A percentile compares a stretch with the other conserved stretches of the same genome.
These are phyloP conservation scores for Melieria crassipennis DNA, from an alignment of 2,888 invertebrate species.

Conservation along the genomic window DNA sequence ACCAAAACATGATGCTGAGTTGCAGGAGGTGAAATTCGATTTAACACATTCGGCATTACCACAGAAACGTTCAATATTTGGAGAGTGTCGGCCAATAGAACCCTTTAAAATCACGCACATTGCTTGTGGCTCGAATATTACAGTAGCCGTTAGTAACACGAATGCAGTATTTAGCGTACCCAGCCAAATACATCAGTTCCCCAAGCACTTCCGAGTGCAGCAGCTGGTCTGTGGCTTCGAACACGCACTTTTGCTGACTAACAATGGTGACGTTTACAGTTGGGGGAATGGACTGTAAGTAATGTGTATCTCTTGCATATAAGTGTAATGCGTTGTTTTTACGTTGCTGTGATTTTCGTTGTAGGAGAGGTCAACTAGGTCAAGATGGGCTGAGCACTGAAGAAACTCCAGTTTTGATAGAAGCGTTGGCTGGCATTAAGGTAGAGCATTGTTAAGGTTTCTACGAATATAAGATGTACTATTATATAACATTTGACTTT, in stretches of 20 bases:
- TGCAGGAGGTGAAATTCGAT: slow-evolving; percentile 50
- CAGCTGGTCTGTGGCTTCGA: slow-evolving; percentile 83
- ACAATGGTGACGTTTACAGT: slow-evolving; percentile 78
- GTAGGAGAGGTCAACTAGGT: slow-evolving; percentile 88
- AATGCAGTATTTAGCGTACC: slow-evolving; percentile 74
- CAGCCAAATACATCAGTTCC: slow-evolving; percentile 68
- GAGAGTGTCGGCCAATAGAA: slow-evolving; percentile 36
- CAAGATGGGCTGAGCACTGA: slow-evolving; percentile 73
- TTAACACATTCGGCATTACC: slow-evolving; percentile 10
- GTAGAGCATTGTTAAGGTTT: slow-evolving; percentile 47
- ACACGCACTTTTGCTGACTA: slow-evolving; percentile 78
- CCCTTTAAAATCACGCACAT: slow-evolving; percentile 62
- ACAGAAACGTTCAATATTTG: slow-evolving; percentile 55
- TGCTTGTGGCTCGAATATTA: slow-evolving; percentile 66
- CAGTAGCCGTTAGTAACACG: slow-evolving; percentile 64
- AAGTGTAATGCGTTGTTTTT: not conserved
- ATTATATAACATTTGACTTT: slow-evolving; percentile 36
- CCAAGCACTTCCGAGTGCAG: slow-evolving; percentile 68
- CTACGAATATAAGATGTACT: not conserved
- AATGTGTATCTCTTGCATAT: not conserved
- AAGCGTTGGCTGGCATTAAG: slow-evolving; percentile 79
- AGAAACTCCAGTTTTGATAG: slow-evolving; percentile 73
- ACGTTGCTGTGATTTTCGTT: slow-evolving; percentile 46
- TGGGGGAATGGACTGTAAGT: slow-evolving; percentile 86
- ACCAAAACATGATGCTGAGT: slow-evolving; percentile 36